Conservation (phyloP, 2,113 vertebrate genomes). For the Columbina picui region DNA sequence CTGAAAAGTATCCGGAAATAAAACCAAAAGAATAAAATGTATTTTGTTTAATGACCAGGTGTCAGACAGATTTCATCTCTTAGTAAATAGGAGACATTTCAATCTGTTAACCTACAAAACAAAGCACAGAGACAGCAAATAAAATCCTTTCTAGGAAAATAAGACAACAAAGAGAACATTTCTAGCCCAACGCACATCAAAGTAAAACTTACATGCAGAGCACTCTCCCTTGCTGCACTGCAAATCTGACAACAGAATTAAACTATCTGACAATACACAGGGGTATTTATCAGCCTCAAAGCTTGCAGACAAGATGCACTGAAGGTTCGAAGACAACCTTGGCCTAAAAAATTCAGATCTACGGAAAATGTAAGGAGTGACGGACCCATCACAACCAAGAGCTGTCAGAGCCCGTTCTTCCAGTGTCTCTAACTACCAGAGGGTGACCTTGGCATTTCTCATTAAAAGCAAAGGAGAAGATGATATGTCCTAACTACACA, state of each 20-base stretch:
- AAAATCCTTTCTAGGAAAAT: background rate
- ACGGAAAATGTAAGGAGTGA: background rate
- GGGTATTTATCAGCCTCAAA: background rate
- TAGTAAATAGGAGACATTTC: background rate
- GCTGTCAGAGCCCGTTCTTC: background rate
- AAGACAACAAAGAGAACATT: background rate
- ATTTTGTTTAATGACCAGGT: slow-evolving; percentile 23
- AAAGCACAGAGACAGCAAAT: background rate
- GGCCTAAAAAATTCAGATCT: slow-evolving; percentile 3
- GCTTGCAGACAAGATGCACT: background rate
- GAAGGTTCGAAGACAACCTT: slow-evolving; percentile 5
- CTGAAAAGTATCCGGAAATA: background rate
- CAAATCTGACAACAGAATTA: slow-evolving; percentile 1
- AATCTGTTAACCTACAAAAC: slow-evolving; percentile 24
- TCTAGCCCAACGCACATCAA: background rate
- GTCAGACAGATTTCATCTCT: slow-evolving; percentile 42
- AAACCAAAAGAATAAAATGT: background rate
- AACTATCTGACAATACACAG: background rate
- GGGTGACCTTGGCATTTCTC: background rate
- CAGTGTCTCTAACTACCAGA: background rate
- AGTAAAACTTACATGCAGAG: slow-evolving; percentile 11
- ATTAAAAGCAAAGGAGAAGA: background rate
- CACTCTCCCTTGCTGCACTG: background rate
- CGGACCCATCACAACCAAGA: background rate
- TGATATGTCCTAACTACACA: background rate